Percentiles rank a stretch among this genome's conserved stretches.
Evolutionary conservation across 2,113 vertebrate genomes (phyloP).

Genomic region (Lagopus muta): DNA sequence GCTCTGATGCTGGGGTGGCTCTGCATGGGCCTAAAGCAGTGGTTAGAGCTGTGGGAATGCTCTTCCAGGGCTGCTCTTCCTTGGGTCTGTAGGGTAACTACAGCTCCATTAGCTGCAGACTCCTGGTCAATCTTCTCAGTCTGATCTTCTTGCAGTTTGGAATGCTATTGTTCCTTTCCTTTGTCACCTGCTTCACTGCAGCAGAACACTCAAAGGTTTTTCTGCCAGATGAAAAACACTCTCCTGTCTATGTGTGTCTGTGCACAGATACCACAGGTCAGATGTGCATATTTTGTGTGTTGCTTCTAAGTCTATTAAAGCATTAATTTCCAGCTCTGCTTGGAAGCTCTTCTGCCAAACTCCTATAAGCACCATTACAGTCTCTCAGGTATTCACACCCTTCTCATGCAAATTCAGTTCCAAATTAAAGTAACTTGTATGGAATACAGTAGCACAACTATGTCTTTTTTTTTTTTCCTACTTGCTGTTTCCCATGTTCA

Average conservation of each 20-base stretch:
- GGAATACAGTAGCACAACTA: background rate
- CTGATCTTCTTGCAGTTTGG: background rate
- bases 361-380: background rate
- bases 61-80: background rate
- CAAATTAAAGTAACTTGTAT: background rate
- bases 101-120: background rate
- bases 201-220: background rate
- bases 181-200: background rate
- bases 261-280: background rate
- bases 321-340: background rate
- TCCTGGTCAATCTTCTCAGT: background rate
- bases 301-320: background rate
- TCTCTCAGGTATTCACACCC: background rate
- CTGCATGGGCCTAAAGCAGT: background rate
- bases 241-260: background rate
- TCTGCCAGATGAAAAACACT: background rate
- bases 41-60: background rate
- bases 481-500: background rate
- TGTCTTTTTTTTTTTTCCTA: background rate
- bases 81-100: background rate
- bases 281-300: background rate
- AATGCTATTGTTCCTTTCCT: background rate
- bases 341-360: background rate
- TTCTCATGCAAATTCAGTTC: background rate
- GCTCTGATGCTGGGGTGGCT: background rate